A percentile compares a stretch with the other conserved stretches of the same genome.
Evolutionary conservation across 2,797 vertebrate species (phyloP).

Genomic region (Megaceryle alcyon): DNA sequence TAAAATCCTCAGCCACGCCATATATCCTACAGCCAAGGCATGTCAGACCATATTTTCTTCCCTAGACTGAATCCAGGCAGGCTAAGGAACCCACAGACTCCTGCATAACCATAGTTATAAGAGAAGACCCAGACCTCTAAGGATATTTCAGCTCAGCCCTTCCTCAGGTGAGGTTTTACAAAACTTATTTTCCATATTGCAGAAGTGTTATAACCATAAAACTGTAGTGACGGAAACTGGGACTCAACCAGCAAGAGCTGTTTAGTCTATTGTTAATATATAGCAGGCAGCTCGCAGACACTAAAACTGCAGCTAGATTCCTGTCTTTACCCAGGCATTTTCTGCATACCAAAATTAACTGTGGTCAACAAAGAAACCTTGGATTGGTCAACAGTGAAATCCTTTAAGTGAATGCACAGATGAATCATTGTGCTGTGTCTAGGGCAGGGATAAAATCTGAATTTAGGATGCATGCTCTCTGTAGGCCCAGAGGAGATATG

Average conservation of each 20-base stretch:
- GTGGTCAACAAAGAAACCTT: conserved; percentile 11
- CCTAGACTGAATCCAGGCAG: background rate
- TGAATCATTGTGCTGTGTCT: background rate
- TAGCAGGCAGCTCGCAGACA: background rate
- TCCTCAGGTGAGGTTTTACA: background rate
- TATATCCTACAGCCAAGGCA: background rate
- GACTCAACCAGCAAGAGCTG: background rate
- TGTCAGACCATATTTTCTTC: background rate
- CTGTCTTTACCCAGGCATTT: conserved; percentile 31
- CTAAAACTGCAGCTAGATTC: background rate
- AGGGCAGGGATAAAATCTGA: background rate
- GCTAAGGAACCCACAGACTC: background rate
- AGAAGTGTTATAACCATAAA: background rate
- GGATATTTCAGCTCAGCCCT: background rate
- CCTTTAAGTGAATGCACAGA: conserved; percentile 42
- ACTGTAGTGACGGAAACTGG: background rate
- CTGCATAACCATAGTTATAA: background rate
- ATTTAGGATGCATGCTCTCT: background rate
- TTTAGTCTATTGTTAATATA: background rate
- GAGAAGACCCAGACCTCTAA: background rate
- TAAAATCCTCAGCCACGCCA: background rate
- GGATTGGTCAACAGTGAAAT: background rate
- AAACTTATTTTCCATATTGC: background rate
- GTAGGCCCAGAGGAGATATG: background rate
- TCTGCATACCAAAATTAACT: conserved; percentile 51